Evolutionary conservation across 2,888 invertebrate species (phyloP), one percentile per base, ranked within the genome.

Genomic region (Prostheceraeus crozeri): DNA sequence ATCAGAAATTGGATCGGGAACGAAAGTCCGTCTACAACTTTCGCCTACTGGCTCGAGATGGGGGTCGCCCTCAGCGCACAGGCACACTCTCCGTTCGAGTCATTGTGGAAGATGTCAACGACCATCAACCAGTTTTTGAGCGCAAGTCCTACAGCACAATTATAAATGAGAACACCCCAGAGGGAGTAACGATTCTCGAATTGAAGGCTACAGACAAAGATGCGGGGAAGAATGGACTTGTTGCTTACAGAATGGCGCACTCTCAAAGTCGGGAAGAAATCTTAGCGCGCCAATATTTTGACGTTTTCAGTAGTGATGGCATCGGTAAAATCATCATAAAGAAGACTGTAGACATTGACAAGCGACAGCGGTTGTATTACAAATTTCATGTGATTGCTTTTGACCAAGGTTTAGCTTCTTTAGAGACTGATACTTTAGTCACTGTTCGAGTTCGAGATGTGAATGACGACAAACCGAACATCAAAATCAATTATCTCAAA

Each of bases 71-170:
- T n/a, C n/a, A 23, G 3, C 25, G 28, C 25, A 48, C 48, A 4
- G 48, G 48, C 8, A 48, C 48, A 14, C 48, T 48, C 14, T 6
- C 48, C 4, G 48, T 48, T 4, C 48, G 28, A 10, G 23, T 48
- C 4, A 4, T 21, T 23, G 48, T 48, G 4, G 28, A 48, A 21
- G 48, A 48, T 48, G 48, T 25, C 23, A 48, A 48, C 19, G 48
- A 48, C 48, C 48, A 48, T 14, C 25, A 23, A 4, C 48, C 48
- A 3, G 23, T 19, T 23, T 48, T 48, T 14, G 28, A 23, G 4
- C 25, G 28, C 25, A 3, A 10, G 14, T 25, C n/a, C 23, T 48
- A 48, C 28, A 30, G 28, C 23, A 30, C 28, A 4, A 48, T 30
- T 6, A 23, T 48, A 4, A 48, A 48, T 10, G 48, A 48, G 48